These are phyloP conservation scores for Anastrepha ludens DNA, from an alignment of 1,140 invertebrate species.

Conservation along the genomic window DNA sequence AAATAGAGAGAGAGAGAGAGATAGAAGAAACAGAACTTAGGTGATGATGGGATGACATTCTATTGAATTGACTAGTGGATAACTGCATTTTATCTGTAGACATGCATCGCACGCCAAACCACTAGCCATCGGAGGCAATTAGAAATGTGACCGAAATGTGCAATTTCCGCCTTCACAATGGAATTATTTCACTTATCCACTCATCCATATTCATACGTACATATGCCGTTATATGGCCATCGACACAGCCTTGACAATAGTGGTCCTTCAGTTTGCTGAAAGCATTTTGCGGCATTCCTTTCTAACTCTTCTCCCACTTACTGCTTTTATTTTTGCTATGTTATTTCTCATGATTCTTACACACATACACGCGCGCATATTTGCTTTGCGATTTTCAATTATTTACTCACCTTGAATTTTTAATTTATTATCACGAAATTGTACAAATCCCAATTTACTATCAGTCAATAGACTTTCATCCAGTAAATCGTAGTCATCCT, in stretches of 20 bases:
- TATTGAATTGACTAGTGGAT: slow-evolving; percentile 4
- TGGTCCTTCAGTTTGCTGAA: neutral
- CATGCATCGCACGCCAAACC: slow-evolving; percentile 13
- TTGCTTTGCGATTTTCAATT: slow-evolving; percentile 57
- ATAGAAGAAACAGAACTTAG: too few relatives aligned
- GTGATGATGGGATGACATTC: neutral
- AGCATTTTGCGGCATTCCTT: neutral
- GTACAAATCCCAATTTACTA: slow-evolving; percentile 74
- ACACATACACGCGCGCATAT: neutral
- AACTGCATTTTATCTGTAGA: slow-evolving; percentile 27
- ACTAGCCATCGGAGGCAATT: slow-evolving; percentile 23
- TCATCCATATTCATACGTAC: neutral
- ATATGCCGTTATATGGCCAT: neutral
- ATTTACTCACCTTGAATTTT: slow-evolving; percentile 73
- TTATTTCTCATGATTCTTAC: neutral
- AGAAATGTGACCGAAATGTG: slow-evolving; percentile 55
- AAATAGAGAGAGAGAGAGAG: neutral
- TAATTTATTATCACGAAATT: slow-evolving; percentile 73
- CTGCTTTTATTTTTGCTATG: neutral
- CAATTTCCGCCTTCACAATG: slow-evolving; percentile 34
- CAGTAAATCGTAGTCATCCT: slow-evolving; percentile 72
- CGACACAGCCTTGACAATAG: neutral
- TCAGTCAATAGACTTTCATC: slow-evolving; percentile 72
- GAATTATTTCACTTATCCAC: neutral
- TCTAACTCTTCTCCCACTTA: neutral